Evolutionary conservation across 2,113 vertebrate genomes (phyloP).

Genomic region (Sitta europaea): DNA sequence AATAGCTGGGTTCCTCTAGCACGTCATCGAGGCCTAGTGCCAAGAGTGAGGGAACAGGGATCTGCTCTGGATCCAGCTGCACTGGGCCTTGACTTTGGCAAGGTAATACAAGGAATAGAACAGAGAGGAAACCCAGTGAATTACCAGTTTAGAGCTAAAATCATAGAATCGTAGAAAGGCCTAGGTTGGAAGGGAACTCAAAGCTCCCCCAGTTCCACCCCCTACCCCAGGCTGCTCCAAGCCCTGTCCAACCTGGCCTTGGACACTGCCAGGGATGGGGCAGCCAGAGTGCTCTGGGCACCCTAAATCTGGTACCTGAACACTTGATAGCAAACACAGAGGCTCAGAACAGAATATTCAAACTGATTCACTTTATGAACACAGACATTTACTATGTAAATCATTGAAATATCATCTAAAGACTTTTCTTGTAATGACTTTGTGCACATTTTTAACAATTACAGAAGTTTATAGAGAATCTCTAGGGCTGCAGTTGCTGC

Average conservation of each 20-base stretch:
- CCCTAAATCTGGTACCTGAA: background rate
- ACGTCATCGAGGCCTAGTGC: background rate
- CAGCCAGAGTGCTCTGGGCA: background rate
- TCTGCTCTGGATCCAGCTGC: background rate
- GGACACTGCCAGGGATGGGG: background rate
- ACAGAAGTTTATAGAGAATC: background rate
- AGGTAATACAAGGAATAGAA: background rate
- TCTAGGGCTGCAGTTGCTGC: background rate
- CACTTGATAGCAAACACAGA: fast-evolving
- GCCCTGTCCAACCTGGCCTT: fast-evolving
- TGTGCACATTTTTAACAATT: background rate
- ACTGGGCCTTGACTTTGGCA: background rate
- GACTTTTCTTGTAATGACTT: background rate
- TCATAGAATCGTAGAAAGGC: background rate
- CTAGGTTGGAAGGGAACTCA: background rate
- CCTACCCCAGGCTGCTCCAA: background rate
- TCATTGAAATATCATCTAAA: background rate
- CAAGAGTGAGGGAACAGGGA: background rate
- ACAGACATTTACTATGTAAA: background rate
- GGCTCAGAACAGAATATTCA: background rate
- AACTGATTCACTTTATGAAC: background rate
- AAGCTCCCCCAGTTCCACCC: background rate
- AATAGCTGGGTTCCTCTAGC: background rate
- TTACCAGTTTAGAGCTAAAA: background rate
- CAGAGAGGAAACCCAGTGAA: background rate